Evolutionary conservation across 2,797 vertebrate genomes (phyloP), one percentile per base, ranked within the genome.

Genomic region (Macroramphosus scolopax): DNA sequence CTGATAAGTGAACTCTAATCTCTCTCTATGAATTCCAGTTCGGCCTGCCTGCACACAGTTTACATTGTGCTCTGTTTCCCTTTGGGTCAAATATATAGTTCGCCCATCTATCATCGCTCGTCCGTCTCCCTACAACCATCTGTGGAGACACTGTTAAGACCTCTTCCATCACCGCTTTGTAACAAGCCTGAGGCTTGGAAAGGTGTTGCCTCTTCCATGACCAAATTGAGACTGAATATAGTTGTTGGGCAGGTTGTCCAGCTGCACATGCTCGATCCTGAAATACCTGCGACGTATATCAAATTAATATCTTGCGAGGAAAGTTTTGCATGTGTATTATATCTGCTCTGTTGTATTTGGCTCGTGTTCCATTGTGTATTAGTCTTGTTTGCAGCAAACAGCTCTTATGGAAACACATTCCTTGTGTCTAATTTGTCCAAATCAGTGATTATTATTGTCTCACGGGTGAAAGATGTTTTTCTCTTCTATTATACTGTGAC

Each of bases 211-310:
- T 17, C 49, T 51, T 68, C 51, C 44, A 52, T 64, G 55, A 71
- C 65, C 61, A 82, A 71, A 78, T 63, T 69, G 53, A 80, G 65
- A 76, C 63, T 64, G 58, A 71, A 55, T 40, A 20, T 47, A 51
- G 42, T 55, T 28, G 54, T 26, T 51, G 51, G 75, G 45, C 6
- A 6, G 6, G 20, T 22, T 22, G 20, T 22, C 51, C 31, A 8
- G 29, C 34, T 39, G 44, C 11, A 39, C 11, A 30, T 29, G 25
- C 38, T 40, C 13, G 47, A 24, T n/a, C n/a, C n/a, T n/a, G n/a
- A n/a, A n/a, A n/a, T n/a, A n/a, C n/a, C n/a, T n/a, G n/a, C n/a
- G n/a, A n/a, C n/a, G n/a, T n/a, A n/a, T n/a, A n/a, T n/a, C n/a
- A n/a, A n/a, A n/a, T n/a, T n/a, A n/a, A n/a, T n/a, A 17, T 5